Conservation (phyloP, 2,113 vertebrate genomes). For the Ciconia stormi region DNA sequence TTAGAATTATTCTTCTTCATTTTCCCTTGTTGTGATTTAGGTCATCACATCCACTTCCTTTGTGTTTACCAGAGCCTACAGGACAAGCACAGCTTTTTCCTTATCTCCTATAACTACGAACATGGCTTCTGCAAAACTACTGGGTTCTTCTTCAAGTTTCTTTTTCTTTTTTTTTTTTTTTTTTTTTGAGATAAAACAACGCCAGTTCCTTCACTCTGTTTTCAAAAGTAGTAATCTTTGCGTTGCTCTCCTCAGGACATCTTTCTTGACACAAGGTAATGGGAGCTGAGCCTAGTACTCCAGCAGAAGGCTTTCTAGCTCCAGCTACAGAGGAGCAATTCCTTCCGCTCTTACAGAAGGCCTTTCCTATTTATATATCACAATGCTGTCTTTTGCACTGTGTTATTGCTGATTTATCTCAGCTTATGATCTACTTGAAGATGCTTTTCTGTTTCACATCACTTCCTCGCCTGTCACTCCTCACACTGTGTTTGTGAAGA, state of each 20-base stretch:
- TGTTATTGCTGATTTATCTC: neutral
- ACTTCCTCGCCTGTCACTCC: neutral
- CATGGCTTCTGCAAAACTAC: neutral
- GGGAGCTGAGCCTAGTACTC: fast-evolving
- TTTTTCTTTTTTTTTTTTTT: too few relatives aligned
- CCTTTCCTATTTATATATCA: neutral
- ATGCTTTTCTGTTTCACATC: neutral
- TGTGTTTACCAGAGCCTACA: neutral
- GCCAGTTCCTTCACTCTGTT: neutral
- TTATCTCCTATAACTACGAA: neutral
- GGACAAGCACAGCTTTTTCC: neutral
- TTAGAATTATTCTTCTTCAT: neutral
- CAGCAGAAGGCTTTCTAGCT: neutral
- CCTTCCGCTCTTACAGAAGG: neutral
- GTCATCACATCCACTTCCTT: neutral
- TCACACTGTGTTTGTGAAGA: neutral
- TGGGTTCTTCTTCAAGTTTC: neutral
- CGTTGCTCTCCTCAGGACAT: neutral
- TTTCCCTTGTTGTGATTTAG: neutral
- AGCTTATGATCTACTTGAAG: neutral
- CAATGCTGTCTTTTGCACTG: neutral
- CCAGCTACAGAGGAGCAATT: neutral
- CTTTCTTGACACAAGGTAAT: neutral
- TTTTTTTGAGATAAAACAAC: neutral
- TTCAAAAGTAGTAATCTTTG: neutral